Evolutionary conservation across 2,797 vertebrate species (phyloP), one percentile per base, ranked within the genome.

Genomic region (Onychomys arenicola): DNA sequence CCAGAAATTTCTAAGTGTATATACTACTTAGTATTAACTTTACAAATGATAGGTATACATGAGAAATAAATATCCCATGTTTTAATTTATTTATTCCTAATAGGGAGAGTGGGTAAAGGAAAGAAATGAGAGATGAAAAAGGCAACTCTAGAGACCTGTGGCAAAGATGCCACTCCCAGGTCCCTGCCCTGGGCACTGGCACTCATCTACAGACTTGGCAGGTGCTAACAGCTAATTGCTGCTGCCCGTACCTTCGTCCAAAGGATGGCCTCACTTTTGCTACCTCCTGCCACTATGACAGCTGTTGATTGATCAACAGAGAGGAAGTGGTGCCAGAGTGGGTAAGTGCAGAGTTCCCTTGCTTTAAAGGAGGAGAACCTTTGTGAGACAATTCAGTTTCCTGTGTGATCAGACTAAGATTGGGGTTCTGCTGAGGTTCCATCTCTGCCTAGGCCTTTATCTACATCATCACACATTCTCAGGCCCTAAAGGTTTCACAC

Each of bases 191-290:
- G 52, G 57, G 14, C 32, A 59, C 11, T 6, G 43, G 8, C 1
- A 40, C 6, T 4, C 75, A 90, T 2, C 9, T 76, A 81, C 43
- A 93, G 34, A 55, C 17, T 57, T 40, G 46, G 13, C 57, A 91
- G 52, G 80, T 89, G 83, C 63, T 87, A 88, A 76, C 34, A 85
- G 84, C 49, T 90, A 94, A 91, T 52, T 95, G 27, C 67, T 95
- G 27, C 67, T 80, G 82, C 63, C 69, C 95, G 89, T 6, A 43
- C 34, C 37, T 67, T 89, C 59, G 16, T 94, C 13, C 25, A 12
- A 93, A 82, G 25, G 34, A 29, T 4, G 34, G 29, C 19, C 40
- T 86, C n/a, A 37, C 86, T 52, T 34, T 21, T 77, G 61, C 11
- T 1, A 17, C 13, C 63, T 55, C 46, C 43, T 65, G 10, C 11